phyloP scores from a whole-genome alignment of 2,797 vertebrate genomes.

The Chaetophractus vellerosus region DNA sequence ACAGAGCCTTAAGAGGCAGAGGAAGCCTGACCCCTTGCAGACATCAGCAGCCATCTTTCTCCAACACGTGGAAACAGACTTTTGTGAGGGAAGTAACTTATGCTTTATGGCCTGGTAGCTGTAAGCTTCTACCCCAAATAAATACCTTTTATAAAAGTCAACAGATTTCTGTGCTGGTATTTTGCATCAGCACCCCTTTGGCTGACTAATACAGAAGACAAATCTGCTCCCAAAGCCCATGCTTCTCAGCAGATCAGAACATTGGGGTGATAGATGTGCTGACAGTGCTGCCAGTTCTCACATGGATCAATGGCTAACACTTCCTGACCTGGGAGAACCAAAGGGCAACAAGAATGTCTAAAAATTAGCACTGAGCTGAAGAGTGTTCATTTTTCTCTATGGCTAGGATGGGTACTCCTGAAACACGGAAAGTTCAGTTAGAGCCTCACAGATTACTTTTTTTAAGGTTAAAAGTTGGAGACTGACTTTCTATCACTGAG shows the following conservation, averaged over 20 bases:
- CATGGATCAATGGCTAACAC: neutral
- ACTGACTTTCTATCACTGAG: constrained; percentile 85
- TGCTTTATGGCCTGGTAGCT: no score
- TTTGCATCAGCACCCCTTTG: no score
- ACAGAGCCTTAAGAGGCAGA: no score
- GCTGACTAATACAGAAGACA: neutral
- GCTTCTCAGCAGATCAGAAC: constrained; percentile 24
- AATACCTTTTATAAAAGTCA: no score
- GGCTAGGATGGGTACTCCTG: neutral
- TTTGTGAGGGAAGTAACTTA: no score
- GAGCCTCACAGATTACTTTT: constrained; percentile 57
- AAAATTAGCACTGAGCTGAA: neutral
- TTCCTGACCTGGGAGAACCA: neutral
- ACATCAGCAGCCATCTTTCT: no score
- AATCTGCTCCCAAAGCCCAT: neutral
- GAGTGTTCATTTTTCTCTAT: neutral
- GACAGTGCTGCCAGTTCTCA: neutral
- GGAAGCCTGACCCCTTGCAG: no score
- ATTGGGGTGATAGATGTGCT: neutral
- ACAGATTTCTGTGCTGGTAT: no score
- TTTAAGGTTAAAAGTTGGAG: constrained; percentile 80
- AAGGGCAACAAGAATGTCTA: neutral
- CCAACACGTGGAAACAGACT: no score
- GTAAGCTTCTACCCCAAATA: no score
- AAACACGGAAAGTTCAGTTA: constrained; percentile 64